Conservation (phyloP, 2,797 vertebrate genomes). For the Echeneis naucrates region DNA sequence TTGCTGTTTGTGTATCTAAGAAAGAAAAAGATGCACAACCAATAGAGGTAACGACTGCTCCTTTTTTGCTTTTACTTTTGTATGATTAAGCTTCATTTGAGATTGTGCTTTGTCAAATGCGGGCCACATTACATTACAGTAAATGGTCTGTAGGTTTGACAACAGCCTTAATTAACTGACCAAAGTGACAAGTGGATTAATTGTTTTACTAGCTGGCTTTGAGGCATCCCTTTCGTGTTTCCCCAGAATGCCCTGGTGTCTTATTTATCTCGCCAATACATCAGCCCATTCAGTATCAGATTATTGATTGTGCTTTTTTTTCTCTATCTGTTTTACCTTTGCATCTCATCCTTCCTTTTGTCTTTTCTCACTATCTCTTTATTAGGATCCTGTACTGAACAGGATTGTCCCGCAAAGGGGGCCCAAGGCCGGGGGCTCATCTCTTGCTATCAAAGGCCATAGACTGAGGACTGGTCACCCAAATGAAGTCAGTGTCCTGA, state of each 20-base stretch:
- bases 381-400: conserved; percentile 89
- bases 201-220: conserved; percentile 29
- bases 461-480: conserved; percentile 90
- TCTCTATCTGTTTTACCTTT: conserved; percentile 15
- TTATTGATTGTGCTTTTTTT: conserved; percentile 52
- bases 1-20: conserved; percentile 14
- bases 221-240: conserved; percentile 36
- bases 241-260: conserved; percentile 56
- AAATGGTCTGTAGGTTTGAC: conserved; percentile 24
- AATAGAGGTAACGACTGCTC: conserved; percentile 13
- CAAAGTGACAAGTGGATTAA: conserved; percentile 53
- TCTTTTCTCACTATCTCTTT: background rate
- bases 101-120: conserved; percentile 26
- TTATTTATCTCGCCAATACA: conserved; percentile 62
- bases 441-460: conserved; percentile 88
- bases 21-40: conserved; percentile 11
- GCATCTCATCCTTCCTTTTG: conserved; percentile 1
- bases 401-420: conserved; percentile 90
- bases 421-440: conserved; percentile 93
- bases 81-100: conserved; percentile 35
- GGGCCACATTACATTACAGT: conserved; percentile 37
- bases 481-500: conserved; percentile 88
- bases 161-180: conserved; percentile 55
- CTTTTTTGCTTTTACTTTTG: background rate
- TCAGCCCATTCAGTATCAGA: conserved; percentile 32